A percentile compares a stretch with the other conserved stretches of the same genome.
Conservation (phyloP, 2,888 invertebrate species). For the Conops quadrifasciatus region DNA sequence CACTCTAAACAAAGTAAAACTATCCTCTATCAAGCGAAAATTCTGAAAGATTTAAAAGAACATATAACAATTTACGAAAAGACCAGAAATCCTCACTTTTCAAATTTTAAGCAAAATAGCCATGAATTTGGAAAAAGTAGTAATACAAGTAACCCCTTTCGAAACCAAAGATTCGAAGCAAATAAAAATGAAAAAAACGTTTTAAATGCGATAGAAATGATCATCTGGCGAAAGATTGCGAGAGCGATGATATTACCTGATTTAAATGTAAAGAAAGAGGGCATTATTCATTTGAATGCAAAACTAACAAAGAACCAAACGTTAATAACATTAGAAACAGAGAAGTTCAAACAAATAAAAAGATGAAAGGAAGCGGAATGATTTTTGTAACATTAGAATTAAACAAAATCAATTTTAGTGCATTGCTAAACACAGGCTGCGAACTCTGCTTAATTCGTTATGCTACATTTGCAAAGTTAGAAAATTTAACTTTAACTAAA, state of each 20-base stretch:
- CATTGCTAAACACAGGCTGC: conserved; percentile 3
- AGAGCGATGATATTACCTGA: background rate
- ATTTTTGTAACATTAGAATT: too few species aligned
- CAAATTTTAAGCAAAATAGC: background rate
- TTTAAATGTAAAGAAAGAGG: conserved; percentile 16
- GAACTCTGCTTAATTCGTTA: conserved; percentile 19
- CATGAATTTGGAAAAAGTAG: background rate
- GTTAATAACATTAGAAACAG: background rate
- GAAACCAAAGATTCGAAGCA: too few species aligned
- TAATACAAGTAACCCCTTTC: too few species aligned
- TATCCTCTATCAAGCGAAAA: conserved; percentile 35
- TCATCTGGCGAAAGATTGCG: background rate
- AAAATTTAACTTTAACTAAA: conserved; percentile 8
- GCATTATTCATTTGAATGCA: conserved; percentile 13
- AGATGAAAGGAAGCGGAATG: too few species aligned
- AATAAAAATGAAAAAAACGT: conserved; percentile 10
- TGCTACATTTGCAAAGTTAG: conserved; percentile 11
- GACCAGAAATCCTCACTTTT: conserved; percentile 9
- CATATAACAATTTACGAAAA: conserved; percentile 35
- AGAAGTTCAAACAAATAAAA: conserved; percentile 9
- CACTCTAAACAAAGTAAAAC: conserved; percentile 37
- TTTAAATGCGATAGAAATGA: conserved; percentile 6
- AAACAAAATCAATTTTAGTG: background rate
- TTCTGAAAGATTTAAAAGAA: conserved; percentile 28
- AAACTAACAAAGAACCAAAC: conserved; percentile 1